Evolutionary conservation across 2,797 vertebrate genomes (phyloP).

Genomic region (Liparis tanakae): DNA sequence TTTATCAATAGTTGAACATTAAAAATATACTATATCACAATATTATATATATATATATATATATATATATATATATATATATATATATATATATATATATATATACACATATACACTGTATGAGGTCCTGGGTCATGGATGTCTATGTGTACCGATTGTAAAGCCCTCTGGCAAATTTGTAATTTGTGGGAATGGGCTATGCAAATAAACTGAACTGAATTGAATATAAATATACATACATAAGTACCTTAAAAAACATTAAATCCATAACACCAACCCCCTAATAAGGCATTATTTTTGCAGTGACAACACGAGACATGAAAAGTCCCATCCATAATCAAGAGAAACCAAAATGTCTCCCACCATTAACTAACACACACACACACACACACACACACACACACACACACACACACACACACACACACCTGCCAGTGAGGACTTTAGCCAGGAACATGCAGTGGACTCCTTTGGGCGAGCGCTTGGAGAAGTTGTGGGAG

Average conservation of each 20-base stretch:
- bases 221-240: too few relatives aligned
- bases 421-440: conserved; percentile 88
- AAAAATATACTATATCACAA: neutral
- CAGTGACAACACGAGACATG: neutral
- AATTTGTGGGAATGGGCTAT: too few relatives aligned
- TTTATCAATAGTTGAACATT: neutral
- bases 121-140: too few relatives aligned
- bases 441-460: conserved; percentile 99
- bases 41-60: neutral
- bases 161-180: too few relatives aligned
- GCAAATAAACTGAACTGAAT: too few relatives aligned
- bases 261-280: neutral
- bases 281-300: neutral
- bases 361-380: conserved; percentile 14
- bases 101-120: too few relatives aligned
- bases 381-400: conserved; percentile 70
- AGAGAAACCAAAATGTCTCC: neutral
- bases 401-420: too few relatives aligned
- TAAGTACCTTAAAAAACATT: neutral
- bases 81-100: too few relatives aligned
- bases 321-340: neutral
- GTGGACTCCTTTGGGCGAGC: conserved; percentile 93
- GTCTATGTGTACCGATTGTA: too few relatives aligned
- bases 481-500: conserved; percentile 97
- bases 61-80: too few relatives aligned